These are phyloP conservation scores for Macroglossus sobrinus DNA, from an alignment of 2,113 vertebrate genomes.

Conservation along the genomic window DNA sequence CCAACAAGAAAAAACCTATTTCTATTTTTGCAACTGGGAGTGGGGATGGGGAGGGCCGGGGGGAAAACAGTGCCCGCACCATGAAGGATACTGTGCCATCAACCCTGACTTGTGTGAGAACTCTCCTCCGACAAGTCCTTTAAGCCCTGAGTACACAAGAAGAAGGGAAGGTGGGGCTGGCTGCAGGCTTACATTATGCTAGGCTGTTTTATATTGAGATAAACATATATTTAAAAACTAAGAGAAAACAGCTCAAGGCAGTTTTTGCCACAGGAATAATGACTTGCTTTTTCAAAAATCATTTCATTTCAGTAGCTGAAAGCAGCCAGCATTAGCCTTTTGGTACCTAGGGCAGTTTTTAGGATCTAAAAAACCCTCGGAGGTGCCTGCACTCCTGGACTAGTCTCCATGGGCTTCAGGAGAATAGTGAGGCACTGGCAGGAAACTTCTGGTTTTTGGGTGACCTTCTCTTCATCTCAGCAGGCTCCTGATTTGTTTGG, in stretches of 20 bases:
- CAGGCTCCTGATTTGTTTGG: not conserved
- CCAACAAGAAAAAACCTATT: not conserved
- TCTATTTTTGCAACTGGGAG: not conserved
- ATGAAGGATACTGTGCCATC: not conserved
- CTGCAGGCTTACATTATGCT: not conserved
- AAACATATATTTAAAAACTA: constrained; percentile 38
- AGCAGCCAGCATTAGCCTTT: not conserved
- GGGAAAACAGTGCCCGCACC: too few relatives aligned
- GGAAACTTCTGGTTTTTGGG: not conserved
- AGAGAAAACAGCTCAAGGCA: constrained; percentile 6
- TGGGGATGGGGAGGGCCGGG: not conserved
- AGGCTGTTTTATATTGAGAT: constrained; percentile 50
- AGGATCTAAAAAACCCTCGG: not conserved
- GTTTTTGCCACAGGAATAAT: constrained; percentile 17
- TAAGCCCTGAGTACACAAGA: not conserved
- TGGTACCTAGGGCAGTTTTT: not conserved
- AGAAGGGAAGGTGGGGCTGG: not conserved
- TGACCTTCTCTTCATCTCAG: constrained; percentile 23
- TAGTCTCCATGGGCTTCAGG: not conserved
- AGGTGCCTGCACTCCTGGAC: not conserved
- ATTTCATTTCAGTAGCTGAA: constrained; percentile 19
- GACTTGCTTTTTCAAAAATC: constrained; percentile 1
- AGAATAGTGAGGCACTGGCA: not conserved
- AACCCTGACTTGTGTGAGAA: not conserved
- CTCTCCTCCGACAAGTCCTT: not conserved